phyloP scores from a whole-genome alignment of 2,113 vertebrate genomes.

The Castor canadensis region DNA sequence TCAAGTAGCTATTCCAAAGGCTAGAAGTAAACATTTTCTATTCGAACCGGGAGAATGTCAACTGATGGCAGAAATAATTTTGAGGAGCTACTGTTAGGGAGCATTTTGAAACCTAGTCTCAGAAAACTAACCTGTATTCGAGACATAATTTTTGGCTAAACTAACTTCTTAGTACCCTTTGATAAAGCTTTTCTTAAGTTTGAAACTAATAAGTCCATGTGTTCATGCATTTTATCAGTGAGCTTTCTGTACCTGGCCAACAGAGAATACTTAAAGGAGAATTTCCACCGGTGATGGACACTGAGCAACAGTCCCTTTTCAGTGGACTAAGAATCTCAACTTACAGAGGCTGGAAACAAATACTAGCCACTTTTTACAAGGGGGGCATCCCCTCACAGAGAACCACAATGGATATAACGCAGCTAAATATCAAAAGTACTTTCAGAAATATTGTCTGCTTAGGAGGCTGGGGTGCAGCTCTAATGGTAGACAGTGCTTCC shows the following conservation, averaged over 20 bases:
- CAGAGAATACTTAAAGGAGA: not conserved
- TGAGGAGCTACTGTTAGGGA: not conserved
- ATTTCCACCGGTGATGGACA: not conserved
- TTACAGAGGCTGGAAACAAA: not conserved
- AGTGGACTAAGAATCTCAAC: not conserved
- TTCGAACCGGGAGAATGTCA: not conserved
- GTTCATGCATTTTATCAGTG: not conserved
- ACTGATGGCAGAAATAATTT: not conserved
- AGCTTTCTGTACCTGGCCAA: not conserved
- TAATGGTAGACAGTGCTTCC: no score
- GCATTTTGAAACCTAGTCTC: not conserved
- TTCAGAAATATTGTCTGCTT: not conserved
- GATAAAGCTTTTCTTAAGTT: not conserved
- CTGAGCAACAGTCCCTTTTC: no score
- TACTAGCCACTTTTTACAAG: not conserved
- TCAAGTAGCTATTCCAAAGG: not conserved
- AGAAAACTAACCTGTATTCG: not conserved
- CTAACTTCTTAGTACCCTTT: not conserved
- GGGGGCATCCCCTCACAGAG: not conserved
- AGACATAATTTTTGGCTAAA: not conserved
- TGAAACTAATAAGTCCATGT: not conserved
- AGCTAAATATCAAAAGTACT: not conserved
- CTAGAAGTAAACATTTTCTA: not conserved
- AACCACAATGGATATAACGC: not conserved
- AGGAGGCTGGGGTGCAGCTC: no score